A percentile compares a stretch with the other conserved stretches of the same genome.
phyloP scores from a whole-genome alignment of 2,797 vertebrate species.

The Fundulus diaphanus region DNA sequence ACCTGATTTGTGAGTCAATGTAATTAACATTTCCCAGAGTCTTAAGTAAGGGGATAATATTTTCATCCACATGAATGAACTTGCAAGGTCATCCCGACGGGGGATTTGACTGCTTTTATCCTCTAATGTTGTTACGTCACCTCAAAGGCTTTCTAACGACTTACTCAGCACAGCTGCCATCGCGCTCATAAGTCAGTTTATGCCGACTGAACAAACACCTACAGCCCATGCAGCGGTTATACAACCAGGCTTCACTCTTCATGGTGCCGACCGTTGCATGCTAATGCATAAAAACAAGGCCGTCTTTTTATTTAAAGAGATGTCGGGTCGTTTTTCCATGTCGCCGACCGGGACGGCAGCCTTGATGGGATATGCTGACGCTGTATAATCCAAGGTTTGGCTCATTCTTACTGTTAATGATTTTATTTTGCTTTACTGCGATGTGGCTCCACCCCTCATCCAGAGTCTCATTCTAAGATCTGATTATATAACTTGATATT shows the following conservation, averaged over 20 bases:
- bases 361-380: neutral
- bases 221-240: conserved; percentile 7
- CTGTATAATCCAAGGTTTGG: conserved; percentile 16
- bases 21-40: conserved; percentile 31
- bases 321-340: conserved; percentile 4
- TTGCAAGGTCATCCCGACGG: conserved; percentile 36
- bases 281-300: neutral
- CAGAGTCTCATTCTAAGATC: neutral
- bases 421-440: conserved; percentile 2
- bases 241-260: conserved; percentile 15
- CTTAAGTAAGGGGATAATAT: conserved; percentile 34
- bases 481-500: neutral
- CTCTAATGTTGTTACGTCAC: conserved; percentile 54
- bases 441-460: conserved; percentile 1
- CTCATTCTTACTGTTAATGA: neutral
- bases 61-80: conserved; percentile 28
- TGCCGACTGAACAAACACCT: conserved; percentile 20
- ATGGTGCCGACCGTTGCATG: conserved; percentile 14
- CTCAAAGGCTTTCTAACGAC: conserved; percentile 41
- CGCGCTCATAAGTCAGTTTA: conserved; percentile 13
- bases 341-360: conserved; percentile 3
- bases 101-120: conserved; percentile 36
- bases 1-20: conserved; percentile 23
- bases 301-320: conserved; percentile 9
- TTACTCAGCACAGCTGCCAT: conserved; percentile 28